Percentiles rank a stretch among this genome's conserved stretches.
Evolutionary conservation across 2,797 vertebrate species (phyloP).

Genomic region (Sebastes oblongus): DNA sequence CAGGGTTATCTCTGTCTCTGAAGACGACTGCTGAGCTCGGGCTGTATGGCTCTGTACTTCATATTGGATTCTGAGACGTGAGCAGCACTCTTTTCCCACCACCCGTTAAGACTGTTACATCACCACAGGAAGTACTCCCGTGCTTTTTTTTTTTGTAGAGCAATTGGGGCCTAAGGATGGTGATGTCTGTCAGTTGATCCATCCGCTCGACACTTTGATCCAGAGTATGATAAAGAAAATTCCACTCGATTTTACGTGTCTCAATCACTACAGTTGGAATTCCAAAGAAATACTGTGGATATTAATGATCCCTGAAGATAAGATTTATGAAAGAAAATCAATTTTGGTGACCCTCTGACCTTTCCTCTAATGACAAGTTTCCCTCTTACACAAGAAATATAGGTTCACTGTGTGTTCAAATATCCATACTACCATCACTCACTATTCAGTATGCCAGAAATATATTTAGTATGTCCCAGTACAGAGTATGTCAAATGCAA

Average conservation of each 20-base stretch:
- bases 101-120: slow-evolving; percentile 32
- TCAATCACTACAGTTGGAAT: background rate
- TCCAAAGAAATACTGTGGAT: background rate
- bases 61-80: slow-evolving; percentile 27
- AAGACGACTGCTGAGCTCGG: slow-evolving; percentile 43
- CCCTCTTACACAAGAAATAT: background rate
- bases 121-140: slow-evolving; percentile 13
- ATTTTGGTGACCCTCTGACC: background rate
- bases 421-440: background rate
- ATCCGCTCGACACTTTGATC: slow-evolving; percentile 16
- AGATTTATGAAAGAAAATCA: background rate
- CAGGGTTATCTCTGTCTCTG: slow-evolving; percentile 59
- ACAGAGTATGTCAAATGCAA: background rate
- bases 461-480: background rate
- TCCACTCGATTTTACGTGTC: background rate
- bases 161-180: background rate
- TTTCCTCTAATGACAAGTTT: background rate
- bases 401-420: background rate
- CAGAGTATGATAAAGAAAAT: background rate
- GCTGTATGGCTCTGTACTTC: slow-evolving; percentile 26
- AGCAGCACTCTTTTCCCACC: slow-evolving; percentile 37
- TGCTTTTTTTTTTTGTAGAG: slow-evolving; percentile 2
- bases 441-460: background rate
- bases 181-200: slow-evolving; percentile 6
- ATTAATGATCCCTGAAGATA: background rate